Base-by-base conservation (phyloP, 2,113 vertebrate genomes). In the Plotosus lineatus region DNA sequence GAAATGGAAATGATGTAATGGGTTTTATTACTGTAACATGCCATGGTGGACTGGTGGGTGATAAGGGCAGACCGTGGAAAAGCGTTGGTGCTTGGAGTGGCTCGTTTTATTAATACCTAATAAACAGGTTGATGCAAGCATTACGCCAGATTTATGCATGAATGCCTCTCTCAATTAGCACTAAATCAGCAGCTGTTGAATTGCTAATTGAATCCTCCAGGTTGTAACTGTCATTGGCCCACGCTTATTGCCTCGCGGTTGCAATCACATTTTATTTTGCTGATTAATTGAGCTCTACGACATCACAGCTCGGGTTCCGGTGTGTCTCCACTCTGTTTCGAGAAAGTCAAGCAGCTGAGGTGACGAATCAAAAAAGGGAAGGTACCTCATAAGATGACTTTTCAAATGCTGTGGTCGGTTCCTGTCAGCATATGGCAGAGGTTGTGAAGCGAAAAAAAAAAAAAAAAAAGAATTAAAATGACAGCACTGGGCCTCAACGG, bases 131-230 rank as follows among this genome's bases (percentile, higher is more conserved):
- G 88, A 89, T 91, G 85, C 86, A 44, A 77, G 80, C 88, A 56
- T 55, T 44, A 79, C 31, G 33, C 33, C 72, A 84, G 85, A 87
- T 88, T 92, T 84, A 82, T 82, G 65, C 75, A 56, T 12, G 77
- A 66, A 81, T 51, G 80, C 84, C 86, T 90, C 89, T 88, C 90
- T 91, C 89, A 88, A 91, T 92, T 91, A 92, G 89, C 83, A 87
- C 84, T 88, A 85, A 91, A 93, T 91, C 88, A 90, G 88, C 84
- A 63, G 84, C 60, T 73, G 83, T 89, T 91, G 40, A 77, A 91
- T 89, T 88, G 87, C 85, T 92, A 92, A 94, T 91, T 91, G 89
- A 90, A 92, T 90, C 88, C 88, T 88, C 88, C 79, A 80, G 80
- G 83, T 88, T 89, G 85, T 90, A 91, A 91, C 90, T 91, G 89